Evolutionary conservation across 2,113 vertebrate genomes (phyloP).

Genomic region (Natator depressus): DNA sequence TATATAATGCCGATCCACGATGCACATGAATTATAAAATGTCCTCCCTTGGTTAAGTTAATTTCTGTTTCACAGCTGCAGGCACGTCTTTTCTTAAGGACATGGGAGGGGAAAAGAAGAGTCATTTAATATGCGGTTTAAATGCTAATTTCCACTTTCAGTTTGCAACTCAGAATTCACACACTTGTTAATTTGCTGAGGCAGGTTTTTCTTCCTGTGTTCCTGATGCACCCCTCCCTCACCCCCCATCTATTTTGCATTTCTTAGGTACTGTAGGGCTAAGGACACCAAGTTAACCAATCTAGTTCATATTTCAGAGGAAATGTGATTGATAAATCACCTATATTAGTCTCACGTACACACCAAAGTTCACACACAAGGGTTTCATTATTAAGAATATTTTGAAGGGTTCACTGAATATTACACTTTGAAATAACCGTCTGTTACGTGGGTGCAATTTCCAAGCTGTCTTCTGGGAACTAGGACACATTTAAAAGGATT

Average conservation of each 20-base stretch:
- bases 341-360: constrained; percentile 69
- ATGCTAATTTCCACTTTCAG: constrained; percentile 41
- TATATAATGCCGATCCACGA: background rate
- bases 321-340: constrained; percentile 72
- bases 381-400: constrained; percentile 74
- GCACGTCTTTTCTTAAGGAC: background rate
- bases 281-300: constrained; percentile 47
- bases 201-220: constrained; percentile 36
- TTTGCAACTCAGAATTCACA: constrained; percentile 54
- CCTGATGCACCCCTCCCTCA: background rate
- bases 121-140: background rate
- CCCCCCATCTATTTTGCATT: constrained; percentile 25
- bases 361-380: background rate
- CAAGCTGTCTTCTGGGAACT: constrained; percentile 70
- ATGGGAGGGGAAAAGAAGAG: background rate
- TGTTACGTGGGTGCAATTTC: constrained; percentile 74
- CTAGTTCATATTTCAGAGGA: constrained; percentile 70
- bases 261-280: constrained; percentile 35
- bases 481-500: constrained; percentile 78
- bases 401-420: constrained; percentile 77
- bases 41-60: background rate
- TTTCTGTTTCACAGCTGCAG: background rate
- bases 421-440: constrained; percentile 74
- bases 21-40: background rate
- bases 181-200: constrained; percentile 62